Evolutionary conservation across 2,888 invertebrate species (phyloP).

Genomic region (Tridacna gigas): DNA sequence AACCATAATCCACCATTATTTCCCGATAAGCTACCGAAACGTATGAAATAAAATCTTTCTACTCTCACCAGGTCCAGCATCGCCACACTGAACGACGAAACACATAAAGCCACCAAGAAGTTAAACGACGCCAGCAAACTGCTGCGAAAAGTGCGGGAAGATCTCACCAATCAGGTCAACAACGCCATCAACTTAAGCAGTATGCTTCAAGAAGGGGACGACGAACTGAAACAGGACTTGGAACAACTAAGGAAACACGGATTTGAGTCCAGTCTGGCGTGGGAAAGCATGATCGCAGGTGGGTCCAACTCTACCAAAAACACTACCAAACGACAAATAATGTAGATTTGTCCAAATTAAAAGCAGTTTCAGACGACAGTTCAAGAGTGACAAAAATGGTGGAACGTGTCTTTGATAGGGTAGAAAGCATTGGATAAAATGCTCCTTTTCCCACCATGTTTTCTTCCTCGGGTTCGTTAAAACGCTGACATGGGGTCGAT

Average conservation of each 20-base stretch:
- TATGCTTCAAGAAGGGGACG: slow-evolving; percentile 70
- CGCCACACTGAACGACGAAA: slow-evolving; percentile 56
- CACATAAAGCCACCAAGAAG: slow-evolving; percentile 62
- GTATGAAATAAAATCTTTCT: no score
- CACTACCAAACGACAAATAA: no score
- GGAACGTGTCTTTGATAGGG: no score
- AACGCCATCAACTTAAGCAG: slow-evolving; percentile 71
- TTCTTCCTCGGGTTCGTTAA: no score
- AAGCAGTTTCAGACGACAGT: no score
- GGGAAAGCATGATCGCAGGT: slow-evolving; percentile 74
- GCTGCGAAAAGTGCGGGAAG: slow-evolving; percentile 68
- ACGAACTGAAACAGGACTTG: slow-evolving; percentile 69
- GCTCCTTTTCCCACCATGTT: no score
- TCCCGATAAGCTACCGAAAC: no score
- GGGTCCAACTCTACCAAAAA: slow-evolving; percentile 4
- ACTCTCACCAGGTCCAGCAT: slow-evolving; percentile 46
- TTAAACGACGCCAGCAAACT: slow-evolving; percentile 70
- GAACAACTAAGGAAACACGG: slow-evolving; percentile 65
- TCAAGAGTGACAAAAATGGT: no score
- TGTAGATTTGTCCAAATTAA: no score
- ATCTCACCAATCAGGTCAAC: slow-evolving; percentile 61
- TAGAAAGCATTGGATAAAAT: no score
- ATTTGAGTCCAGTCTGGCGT: slow-evolving; percentile 66
- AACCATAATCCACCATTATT: no score
- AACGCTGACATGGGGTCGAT: no score